A percentile compares a stretch with the other conserved stretches of the same genome.
These are phyloP conservation scores for Phalacrocorax aristotelis DNA, from an alignment of 2,113 vertebrate genomes.

Conservation along the genomic window DNA sequence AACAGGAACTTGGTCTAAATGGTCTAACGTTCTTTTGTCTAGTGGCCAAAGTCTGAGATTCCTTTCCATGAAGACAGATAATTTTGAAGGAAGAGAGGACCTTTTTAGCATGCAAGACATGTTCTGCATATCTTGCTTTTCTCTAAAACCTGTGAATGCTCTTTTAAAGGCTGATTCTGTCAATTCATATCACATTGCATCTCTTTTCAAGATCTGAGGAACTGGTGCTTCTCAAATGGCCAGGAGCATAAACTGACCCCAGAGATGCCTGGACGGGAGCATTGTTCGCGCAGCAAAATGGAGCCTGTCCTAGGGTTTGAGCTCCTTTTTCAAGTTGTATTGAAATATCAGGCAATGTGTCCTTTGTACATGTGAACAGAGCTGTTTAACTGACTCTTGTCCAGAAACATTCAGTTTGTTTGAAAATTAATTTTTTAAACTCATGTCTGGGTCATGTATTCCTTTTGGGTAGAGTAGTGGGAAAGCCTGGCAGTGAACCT, in stretches of 20 bases:
- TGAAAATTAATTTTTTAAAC: background rate
- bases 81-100: background rate
- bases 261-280: background rate
- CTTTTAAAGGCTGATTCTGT: background rate
- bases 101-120: background rate
- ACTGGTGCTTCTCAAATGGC: background rate
- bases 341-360: background rate
- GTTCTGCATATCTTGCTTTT: background rate
- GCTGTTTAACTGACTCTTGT: background rate
- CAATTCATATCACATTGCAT: background rate
- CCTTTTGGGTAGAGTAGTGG: background rate
- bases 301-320: fast-evolving
- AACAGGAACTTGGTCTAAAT: background rate
- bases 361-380: background rate
- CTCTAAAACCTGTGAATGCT: background rate
- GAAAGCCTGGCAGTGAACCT: background rate
- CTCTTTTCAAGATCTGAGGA: background rate
- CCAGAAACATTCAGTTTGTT: background rate
- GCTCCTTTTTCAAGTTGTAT: background rate
- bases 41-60: background rate
- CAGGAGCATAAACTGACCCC: background rate
- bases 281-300: background rate
- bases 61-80: background rate
- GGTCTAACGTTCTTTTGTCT: background rate
- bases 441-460: background rate